phyloP scores from a whole-genome alignment of 2,113 vertebrate species.

The Echinops telfairi region DNA sequence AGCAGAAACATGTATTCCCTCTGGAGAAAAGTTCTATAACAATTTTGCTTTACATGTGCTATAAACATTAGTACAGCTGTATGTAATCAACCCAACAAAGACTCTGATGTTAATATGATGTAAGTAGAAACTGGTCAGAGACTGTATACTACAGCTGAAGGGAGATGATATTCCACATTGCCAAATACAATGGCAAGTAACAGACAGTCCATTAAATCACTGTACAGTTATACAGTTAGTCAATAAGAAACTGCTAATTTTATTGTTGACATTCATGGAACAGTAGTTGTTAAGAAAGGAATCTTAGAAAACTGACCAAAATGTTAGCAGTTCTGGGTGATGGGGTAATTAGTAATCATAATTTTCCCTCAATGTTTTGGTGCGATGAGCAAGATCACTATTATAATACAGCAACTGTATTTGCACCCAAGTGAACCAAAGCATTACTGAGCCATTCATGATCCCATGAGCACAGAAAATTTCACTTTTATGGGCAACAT shows the following conservation, averaged over 20 bases:
- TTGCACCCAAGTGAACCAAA: neutral
- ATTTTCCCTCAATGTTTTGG: neutral
- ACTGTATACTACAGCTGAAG: neutral
- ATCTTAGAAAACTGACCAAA: neutral
- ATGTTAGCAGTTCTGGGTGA: neutral
- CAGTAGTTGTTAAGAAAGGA: neutral
- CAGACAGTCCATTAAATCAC: neutral
- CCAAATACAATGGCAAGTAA: neutral
- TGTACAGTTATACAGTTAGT: neutral
- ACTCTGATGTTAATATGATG: neutral
- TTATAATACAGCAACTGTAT: neutral
- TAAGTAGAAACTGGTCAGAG: constrained; percentile 8
- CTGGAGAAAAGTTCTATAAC: neutral
- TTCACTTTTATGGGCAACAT: neutral
- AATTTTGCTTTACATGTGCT: neutral
- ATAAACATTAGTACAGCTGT: neutral
- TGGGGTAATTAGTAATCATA: neutral
- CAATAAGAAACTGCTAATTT: neutral
- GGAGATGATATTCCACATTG: neutral
- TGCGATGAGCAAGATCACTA: neutral
- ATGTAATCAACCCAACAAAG: neutral
- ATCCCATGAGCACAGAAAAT: neutral
- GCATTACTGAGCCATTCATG: neutral
- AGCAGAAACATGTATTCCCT: neutral
- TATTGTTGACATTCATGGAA: neutral